These are phyloP conservation scores for Tenthredo notha DNA, from an alignment of 2,888 invertebrate genomes.

Conservation along the genomic window DNA sequence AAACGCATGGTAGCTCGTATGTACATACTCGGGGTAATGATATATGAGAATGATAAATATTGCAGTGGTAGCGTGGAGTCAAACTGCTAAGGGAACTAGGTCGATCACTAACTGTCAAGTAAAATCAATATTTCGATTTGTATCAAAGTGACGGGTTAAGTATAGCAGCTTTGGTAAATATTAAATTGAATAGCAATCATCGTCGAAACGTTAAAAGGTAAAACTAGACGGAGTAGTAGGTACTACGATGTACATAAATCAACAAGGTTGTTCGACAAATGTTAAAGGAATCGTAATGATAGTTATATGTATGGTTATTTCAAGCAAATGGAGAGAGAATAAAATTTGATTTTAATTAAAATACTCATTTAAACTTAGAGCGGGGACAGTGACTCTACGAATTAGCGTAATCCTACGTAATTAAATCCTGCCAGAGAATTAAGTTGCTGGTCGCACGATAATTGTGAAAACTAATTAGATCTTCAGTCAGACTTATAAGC, in stretches of 20 bases:
- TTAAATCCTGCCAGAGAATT: constrained; percentile 48
- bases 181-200: constrained; percentile 32
- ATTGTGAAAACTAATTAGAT: constrained; percentile 50
- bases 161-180: constrained; percentile 21
- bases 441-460: constrained; percentile 48
- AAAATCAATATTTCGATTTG: constrained; percentile 44
- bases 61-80: background rate
- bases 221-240: background rate
- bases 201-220: constrained; percentile 10
- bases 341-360: constrained; percentile 48
- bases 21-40: background rate
- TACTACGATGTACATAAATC: background rate
- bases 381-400: constrained; percentile 25
- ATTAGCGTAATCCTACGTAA: constrained; percentile 49
- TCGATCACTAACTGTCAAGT: constrained; percentile 38
- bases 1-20: background rate
- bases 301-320: background rate
- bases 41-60: constrained; percentile 37
- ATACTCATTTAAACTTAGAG: constrained; percentile 40
- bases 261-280: constrained; percentile 5
- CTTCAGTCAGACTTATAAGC: constrained; percentile 32
- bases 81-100: background rate
- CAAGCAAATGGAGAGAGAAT: background rate
- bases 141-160: background rate
- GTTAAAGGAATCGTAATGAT: background rate